Percentiles rank a stretch among this genome's conserved stretches.
Evolutionary conservation across 2,888 invertebrate species (phyloP).

Genomic region (Bruchidius siliquastri): DNA sequence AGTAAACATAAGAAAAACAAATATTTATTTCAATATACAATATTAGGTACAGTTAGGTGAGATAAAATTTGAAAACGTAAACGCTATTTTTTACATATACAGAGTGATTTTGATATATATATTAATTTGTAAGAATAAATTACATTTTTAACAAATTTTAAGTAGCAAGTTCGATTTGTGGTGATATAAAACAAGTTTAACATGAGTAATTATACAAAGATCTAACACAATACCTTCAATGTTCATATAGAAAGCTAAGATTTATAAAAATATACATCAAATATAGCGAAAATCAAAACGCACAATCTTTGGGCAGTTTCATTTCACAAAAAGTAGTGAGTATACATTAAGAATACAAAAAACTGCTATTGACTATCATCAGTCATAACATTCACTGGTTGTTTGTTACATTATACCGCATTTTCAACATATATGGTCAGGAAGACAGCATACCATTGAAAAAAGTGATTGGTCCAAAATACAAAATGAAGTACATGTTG

Average conservation of each 20-base stretch:
- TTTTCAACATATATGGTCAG: too few relatives aligned
- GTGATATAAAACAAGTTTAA: too few relatives aligned
- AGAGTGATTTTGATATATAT: constrained; percentile 14
- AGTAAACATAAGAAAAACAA: not conserved
- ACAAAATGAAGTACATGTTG: too few relatives aligned
- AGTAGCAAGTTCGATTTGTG: not conserved
- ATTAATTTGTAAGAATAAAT: constrained; percentile 1
- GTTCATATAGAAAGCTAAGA: not conserved
- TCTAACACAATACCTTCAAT: not conserved
- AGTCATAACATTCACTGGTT: not conserved
- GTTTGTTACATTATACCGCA: too few relatives aligned
- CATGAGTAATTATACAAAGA: too few relatives aligned
- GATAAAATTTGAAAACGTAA: constrained; percentile 36
- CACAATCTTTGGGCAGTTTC: not conserved
- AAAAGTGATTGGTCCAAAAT: too few relatives aligned
- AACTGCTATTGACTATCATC: not conserved
- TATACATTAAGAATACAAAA: not conserved
- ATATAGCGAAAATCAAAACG: not conserved
- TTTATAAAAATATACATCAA: not conserved
- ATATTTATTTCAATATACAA: constrained; percentile 30
- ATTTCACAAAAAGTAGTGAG: not conserved
- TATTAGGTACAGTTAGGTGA: constrained; percentile 30
- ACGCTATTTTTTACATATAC: constrained; percentile 16
- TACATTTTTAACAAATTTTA: not conserved
- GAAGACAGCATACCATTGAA: too few relatives aligned